These are phyloP conservation scores for Lampris incognitus DNA, from an alignment of 2,113 vertebrate species.

Conservation along the genomic window DNA sequence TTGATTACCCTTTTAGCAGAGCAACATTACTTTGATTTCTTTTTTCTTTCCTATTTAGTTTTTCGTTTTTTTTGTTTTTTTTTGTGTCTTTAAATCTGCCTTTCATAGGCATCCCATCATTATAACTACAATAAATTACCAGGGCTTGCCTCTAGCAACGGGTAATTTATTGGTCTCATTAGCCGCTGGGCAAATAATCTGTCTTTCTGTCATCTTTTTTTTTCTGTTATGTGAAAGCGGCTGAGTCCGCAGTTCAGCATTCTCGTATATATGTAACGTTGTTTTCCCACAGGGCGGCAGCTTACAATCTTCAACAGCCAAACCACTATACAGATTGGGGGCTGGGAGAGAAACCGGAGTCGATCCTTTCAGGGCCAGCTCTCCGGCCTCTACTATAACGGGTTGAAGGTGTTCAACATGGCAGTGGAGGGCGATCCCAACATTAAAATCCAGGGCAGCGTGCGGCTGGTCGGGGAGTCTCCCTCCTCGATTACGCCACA, in stretches of 20 bases:
- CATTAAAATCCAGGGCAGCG: constrained; percentile 95
- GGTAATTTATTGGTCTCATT: constrained; percentile 98
- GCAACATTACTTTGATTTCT: constrained; percentile 62
- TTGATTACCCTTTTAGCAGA: constrained; percentile 94
- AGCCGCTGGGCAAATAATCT: constrained; percentile 92
- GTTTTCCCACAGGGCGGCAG: constrained; percentile 95
- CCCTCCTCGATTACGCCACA: constrained; percentile 98
- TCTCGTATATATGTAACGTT: constrained; percentile 95
- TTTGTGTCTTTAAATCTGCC: constrained; percentile 63
- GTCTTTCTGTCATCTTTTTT: constrained; percentile 77
- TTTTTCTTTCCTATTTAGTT: constrained; percentile 9
- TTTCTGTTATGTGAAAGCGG: constrained; percentile 73
- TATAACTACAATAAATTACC: constrained; percentile 95
- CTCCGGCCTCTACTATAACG: constrained; percentile 99
- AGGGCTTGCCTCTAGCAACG: constrained; percentile 81
- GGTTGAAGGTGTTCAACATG: constrained; percentile 99
- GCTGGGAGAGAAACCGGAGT: constrained; percentile 94
- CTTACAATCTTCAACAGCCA: constrained; percentile 99
- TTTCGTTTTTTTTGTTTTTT: constrained; percentile 50
- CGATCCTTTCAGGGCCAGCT: constrained; percentile 98
- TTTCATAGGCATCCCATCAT: constrained; percentile 92
- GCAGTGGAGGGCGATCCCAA: constrained; percentile 96
- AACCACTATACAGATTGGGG: constrained; percentile 99
- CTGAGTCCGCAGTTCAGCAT: constrained; percentile 87
- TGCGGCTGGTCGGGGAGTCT: constrained; percentile 97